phyloP scores from a whole-genome alignment of 1,140 invertebrate species.

The Portunus trituberculatus region DNA sequence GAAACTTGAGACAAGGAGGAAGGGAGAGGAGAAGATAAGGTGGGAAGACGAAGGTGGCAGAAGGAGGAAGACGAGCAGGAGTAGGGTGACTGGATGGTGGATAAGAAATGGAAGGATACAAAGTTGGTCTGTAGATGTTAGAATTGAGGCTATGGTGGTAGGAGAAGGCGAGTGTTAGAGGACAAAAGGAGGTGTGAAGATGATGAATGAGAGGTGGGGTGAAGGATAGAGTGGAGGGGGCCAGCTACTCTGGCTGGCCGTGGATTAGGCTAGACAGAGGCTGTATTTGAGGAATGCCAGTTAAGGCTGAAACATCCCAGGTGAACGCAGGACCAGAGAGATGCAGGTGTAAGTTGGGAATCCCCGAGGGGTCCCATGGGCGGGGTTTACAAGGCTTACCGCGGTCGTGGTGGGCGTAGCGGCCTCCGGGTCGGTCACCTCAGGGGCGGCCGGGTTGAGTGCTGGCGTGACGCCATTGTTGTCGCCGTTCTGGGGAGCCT shows the following conservation, averaged over 20 bases:
- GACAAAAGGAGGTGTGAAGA: not conserved
- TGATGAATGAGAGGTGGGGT: not conserved
- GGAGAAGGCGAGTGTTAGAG: not conserved
- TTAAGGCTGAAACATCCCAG: not conserved
- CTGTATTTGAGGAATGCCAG: not conserved
- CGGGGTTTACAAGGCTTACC: constrained; percentile 68
- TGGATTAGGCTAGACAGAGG: not conserved
- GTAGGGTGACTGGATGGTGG: not conserved
- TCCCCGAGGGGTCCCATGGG: constrained; percentile 58
- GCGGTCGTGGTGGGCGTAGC: constrained; percentile 61
- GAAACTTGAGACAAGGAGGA: not conserved
- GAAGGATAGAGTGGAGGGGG: too few relatives aligned
- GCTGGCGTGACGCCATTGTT: constrained; percentile 67
- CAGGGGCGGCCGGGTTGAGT: constrained; percentile 66
- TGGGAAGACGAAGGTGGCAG: not conserved
- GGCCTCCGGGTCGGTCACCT: constrained; percentile 68
- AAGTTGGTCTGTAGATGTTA: not conserved
- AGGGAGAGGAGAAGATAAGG: not conserved
- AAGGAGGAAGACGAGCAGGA: not conserved
- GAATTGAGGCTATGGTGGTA: not conserved
- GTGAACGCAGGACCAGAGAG: not conserved
- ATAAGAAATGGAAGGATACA: not conserved
- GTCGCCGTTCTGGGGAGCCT: constrained; percentile 75
- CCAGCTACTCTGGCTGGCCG: not conserved
- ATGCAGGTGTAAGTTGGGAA: not conserved